Percentiles rank a stretch among this genome's conserved stretches.
Evolutionary conservation across 37 sponge, comb jelly and placozoan species (phyloP).

Genomic region (Halisarca cf. caerulea): DNA sequence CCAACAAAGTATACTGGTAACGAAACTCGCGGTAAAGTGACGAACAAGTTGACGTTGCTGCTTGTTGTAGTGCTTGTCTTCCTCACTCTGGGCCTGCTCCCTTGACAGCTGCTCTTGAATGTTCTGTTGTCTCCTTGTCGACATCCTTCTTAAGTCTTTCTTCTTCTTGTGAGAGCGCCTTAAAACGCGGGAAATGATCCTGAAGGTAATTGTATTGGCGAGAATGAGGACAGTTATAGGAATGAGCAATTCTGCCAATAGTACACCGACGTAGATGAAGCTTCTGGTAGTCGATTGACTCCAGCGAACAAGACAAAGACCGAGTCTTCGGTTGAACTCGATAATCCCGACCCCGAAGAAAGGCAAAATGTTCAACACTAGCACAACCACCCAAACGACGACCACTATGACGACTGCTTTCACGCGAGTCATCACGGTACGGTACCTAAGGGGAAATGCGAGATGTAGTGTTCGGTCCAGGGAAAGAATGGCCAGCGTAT

Average conservation of each 20-base stretch:
- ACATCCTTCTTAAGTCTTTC: conserved; percentile 11
- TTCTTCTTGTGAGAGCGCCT: conserved; percentile 27
- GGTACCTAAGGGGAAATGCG: conserved; percentile 57
- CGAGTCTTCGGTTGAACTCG: conserved; percentile 71
- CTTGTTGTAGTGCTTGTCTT: conserved; percentile 31
- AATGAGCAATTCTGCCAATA: conserved; percentile 44
- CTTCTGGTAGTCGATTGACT: neutral
- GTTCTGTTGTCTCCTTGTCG: neutral
- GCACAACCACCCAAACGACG: conserved; percentile 32
- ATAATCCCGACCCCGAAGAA: conserved; percentile 58
- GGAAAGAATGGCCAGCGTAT: conserved; percentile 57
- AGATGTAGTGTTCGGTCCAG: conserved; percentile 70
- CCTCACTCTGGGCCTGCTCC: neutral
- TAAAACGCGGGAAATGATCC: conserved; percentile 48
- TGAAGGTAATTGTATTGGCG: conserved; percentile 68
- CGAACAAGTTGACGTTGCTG: conserved; percentile 67
- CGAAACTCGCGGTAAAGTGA: conserved; percentile 67
- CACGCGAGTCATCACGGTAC: conserved; percentile 31
- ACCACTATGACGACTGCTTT: conserved; percentile 28
- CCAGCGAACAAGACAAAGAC: conserved; percentile 64
- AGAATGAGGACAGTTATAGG: conserved; percentile 50
- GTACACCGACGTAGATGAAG: conserved; percentile 43
- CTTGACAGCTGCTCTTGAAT: neutral
- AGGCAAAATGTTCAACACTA: conserved; percentile 36
- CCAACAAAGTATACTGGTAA: conserved; percentile 59